Conservation (phyloP, 2,888 invertebrate species). For the Andrena minutula region DNA sequence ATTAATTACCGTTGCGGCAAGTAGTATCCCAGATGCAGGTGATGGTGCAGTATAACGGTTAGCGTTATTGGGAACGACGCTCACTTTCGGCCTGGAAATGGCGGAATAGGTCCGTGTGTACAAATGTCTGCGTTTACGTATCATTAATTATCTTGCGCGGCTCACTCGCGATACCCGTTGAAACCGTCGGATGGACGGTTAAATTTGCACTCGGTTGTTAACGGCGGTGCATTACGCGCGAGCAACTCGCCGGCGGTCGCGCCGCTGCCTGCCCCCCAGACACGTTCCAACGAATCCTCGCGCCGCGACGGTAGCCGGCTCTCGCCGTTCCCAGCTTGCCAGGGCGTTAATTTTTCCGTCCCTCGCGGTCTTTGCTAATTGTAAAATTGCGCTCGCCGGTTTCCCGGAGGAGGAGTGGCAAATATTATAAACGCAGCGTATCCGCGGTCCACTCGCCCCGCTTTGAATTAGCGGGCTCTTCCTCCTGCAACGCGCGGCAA, state of each 20-base stretch:
- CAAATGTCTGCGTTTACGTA: conserved; percentile 59
- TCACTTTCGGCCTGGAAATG: conserved; percentile 45
- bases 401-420: background rate
- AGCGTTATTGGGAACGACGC: conserved; percentile 49
- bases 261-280: conserved; percentile 4
- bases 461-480: too few relatives aligned
- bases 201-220: conserved; percentile 45
- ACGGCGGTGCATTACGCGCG: conserved; percentile 4
- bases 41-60: conserved; percentile 28
- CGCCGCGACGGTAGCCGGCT: background rate
- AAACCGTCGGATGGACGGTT: conserved; percentile 28
- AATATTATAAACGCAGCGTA: background rate
- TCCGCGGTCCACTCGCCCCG: too few relatives aligned
- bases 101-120: conserved; percentile 50
- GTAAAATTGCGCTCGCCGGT: background rate
- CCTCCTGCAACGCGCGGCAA: too few relatives aligned
- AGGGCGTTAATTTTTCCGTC: conserved; percentile 11
- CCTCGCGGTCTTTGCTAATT: background rate
- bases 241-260: background rate
- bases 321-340: background rate
- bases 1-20: conserved; percentile 53
- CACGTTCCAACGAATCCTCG: conserved; percentile 20
- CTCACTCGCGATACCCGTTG: conserved; percentile 40
- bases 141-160: conserved; percentile 54
- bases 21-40: conserved; percentile 43